Percentiles rank a stretch among this genome's conserved stretches.
Evolutionary conservation across 2,797 vertebrate genomes (phyloP).

Genomic region (Notolabrus celidotus): DNA sequence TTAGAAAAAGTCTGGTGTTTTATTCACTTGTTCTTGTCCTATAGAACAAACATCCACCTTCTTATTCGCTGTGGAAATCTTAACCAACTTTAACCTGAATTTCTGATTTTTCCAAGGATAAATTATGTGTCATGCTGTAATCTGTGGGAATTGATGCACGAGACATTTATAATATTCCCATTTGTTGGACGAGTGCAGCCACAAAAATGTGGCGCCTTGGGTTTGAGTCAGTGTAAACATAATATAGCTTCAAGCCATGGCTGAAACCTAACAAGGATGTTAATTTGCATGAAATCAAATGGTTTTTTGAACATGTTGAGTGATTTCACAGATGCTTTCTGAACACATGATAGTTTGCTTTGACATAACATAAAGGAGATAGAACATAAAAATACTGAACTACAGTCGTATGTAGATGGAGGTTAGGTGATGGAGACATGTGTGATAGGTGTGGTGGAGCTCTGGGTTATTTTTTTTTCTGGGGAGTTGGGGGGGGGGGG

Average conservation of each 20-base stretch:
- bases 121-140: background rate
- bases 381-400: constrained; percentile 10
- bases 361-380: background rate
- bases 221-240: background rate
- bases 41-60: background rate
- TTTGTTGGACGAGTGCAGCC: background rate
- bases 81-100: constrained; percentile 4
- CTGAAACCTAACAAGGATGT: background rate
- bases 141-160: background rate
- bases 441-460: constrained; percentile 60
- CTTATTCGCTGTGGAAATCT: background rate
- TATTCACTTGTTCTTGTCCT: background rate
- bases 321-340: background rate
- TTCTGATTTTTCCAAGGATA: background rate
- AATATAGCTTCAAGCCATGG: background rate
- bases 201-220: background rate
- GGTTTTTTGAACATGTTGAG: background rate
- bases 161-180: background rate
- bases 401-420: constrained; percentile 5
- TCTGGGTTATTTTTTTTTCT: constrained; percentile 25
- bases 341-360: background rate
- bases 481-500: constrained; percentile 12
- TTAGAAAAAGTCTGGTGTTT: background rate
- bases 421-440: constrained; percentile 48
- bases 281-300: background rate